phyloP scores from a whole-genome alignment of 1,140 invertebrate species.

The Neomicropteryx cornuta region DNA sequence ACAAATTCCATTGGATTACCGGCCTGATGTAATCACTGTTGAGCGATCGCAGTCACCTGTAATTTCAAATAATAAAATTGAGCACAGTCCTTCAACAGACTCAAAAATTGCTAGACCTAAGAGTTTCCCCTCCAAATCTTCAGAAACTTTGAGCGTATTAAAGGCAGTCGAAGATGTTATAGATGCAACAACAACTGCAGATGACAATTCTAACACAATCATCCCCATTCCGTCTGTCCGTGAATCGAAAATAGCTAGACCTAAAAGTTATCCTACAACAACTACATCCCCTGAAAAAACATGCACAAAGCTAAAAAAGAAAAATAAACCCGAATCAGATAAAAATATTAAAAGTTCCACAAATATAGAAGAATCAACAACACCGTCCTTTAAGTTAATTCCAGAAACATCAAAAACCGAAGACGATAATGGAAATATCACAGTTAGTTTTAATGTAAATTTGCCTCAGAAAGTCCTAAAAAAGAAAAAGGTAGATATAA shows the following conservation, averaged over 20 bases:
- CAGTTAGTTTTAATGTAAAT: slow-evolving; percentile 38
- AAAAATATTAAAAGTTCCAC: slow-evolving; percentile 13
- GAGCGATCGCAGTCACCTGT: no score
- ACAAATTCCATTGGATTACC: no score
- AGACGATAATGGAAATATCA: slow-evolving; percentile 28
- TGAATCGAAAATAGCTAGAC: slow-evolving; percentile 47
- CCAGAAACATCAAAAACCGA: neutral
- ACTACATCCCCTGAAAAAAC: slow-evolving; percentile 33
- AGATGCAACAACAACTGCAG: no score
- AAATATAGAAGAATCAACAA: slow-evolving; percentile 14
- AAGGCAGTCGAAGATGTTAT: slow-evolving; percentile 1
- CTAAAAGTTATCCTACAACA: slow-evolving; percentile 45
- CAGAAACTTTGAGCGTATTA: slow-evolving; percentile 18
- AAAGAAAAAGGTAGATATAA: slow-evolving; percentile 8
- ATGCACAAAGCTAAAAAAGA: slow-evolving; percentile 20
- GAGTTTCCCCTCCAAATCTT: slow-evolving; percentile 34
- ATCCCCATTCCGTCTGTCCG: no score
- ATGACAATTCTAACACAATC: no score
- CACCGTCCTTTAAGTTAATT: slow-evolving; percentile 7
- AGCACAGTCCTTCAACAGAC: slow-evolving; percentile 18
- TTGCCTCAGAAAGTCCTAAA: slow-evolving; percentile 30
- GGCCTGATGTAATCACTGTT: no score
- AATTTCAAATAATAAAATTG: no score
- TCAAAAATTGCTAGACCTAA: slow-evolving; percentile 31
- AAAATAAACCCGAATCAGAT: no score